phyloP scores from a whole-genome alignment of 2,797 vertebrate species.

The Hippocampus kuda region DNA sequence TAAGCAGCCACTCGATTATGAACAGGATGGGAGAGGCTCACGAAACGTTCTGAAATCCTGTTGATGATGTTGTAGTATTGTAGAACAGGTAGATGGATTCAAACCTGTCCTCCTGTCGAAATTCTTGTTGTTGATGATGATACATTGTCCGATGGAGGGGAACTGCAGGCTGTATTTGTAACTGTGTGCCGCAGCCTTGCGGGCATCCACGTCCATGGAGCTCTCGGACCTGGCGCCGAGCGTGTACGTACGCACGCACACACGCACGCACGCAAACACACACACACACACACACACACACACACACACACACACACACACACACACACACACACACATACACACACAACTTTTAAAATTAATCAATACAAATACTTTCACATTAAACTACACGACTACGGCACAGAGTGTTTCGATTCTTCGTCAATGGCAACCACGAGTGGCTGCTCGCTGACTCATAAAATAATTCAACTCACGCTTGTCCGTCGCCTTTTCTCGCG shows the following conservation, averaged over 20 bases:
- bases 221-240: conserved; percentile 23
- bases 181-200: conserved; percentile 25
- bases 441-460: neutral
- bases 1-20: too few relatives aligned
- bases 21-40: too few relatives aligned
- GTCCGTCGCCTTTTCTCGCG: conserved; percentile 33
- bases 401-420: neutral
- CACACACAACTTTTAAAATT: neutral
- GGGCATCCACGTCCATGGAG: conserved; percentile 56
- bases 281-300: too few relatives aligned
- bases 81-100: neutral
- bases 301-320: neutral
- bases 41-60: too few relatives aligned
- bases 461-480: conserved; percentile 46
- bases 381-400: neutral
- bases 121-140: conserved; percentile 98
- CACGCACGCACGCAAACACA: neutral
- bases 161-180: conserved; percentile 78
- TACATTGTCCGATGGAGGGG: conserved; percentile 77
- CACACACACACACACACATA: neutral
- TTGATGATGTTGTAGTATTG: too few relatives aligned
- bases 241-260: neutral
- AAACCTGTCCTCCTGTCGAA: conserved; percentile 75
- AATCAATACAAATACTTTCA: neutral
- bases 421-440: conserved; percentile 9